Conservation (phyloP, 1,140 invertebrate species). For the Euglossa dilemma region DNA sequence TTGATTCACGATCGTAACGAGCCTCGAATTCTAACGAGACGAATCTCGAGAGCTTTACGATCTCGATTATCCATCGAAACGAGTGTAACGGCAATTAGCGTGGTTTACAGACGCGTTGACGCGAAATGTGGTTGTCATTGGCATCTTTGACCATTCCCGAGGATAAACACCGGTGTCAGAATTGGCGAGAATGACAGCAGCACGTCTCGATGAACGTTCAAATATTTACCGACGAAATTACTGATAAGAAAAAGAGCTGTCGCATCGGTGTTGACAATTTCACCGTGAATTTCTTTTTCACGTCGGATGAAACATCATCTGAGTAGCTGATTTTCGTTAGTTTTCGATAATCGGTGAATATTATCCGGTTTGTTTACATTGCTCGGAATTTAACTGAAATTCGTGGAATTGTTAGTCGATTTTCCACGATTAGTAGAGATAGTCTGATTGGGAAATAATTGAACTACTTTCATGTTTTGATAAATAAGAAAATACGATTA, state of each 20-base stretch:
- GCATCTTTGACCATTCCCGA: too few species aligned
- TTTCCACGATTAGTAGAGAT: too few species aligned
- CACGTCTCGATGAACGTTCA: slow-evolving; percentile 4
- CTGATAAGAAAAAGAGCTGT: slow-evolving; percentile 11
- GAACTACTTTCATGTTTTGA: too few species aligned
- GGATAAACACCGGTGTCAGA: neutral
- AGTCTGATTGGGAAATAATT: too few species aligned
- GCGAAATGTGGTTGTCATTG: neutral
- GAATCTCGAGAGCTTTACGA: slow-evolving; percentile 1
- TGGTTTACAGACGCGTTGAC: neutral
- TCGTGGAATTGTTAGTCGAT: too few species aligned
- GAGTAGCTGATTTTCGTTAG: too few species aligned
- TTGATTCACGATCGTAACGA: slow-evolving; percentile 21
- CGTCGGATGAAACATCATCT: too few species aligned
- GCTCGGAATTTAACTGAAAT: neutral
- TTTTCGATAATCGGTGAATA: neutral
- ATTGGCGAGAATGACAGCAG: neutral
- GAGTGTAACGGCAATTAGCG: neutral
- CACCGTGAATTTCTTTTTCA: too few species aligned
- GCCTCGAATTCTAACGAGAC: neutral
- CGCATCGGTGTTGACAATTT: neutral
- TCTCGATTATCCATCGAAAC: neutral
- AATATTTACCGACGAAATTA: slow-evolving; percentile 33
- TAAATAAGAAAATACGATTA: too few species aligned
- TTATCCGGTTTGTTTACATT: neutral